Evolutionary conservation across 2,797 vertebrate species (phyloP).

Genomic region (Manis javanica): DNA sequence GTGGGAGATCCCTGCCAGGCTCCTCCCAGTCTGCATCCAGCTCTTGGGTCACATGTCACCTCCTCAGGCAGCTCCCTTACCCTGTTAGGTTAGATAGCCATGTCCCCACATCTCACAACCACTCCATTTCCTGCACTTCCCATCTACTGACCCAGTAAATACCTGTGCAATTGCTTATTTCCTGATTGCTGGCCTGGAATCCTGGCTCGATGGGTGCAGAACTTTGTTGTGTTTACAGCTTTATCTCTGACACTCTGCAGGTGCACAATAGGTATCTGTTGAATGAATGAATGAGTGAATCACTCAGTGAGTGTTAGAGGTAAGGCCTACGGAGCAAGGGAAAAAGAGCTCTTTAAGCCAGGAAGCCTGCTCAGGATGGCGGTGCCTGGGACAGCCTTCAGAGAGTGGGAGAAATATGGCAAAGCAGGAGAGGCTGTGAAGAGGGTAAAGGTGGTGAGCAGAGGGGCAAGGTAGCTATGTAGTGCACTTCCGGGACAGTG

Average conservation of each 20-base stretch:
- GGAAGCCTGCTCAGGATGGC: background rate
- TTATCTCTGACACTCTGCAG: background rate
- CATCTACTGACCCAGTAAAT: fast-evolving
- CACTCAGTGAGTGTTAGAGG: background rate
- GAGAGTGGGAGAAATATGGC: fast-evolving
- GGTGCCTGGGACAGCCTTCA: background rate
- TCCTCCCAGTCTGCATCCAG: background rate
- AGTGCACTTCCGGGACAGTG: background rate
- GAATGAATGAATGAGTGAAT: background rate
- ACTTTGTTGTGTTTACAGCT: background rate
- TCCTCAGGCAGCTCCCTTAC: too few relatives aligned
- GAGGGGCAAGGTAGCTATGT: background rate
- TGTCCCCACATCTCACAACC: background rate
- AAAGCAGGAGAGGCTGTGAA: too few relatives aligned
- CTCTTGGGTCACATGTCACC: background rate
- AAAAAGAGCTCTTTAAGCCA: background rate
- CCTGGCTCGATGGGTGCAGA: background rate
- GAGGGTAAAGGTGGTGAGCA: too few relatives aligned
- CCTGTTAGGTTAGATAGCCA: background rate
- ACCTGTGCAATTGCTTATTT: background rate
- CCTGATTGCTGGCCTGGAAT: background rate
- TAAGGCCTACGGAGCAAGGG: too few relatives aligned
- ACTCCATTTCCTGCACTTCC: background rate
- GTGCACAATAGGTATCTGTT: background rate
- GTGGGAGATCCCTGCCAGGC: background rate